These are phyloP conservation scores for Alviniconcha strummeri DNA, from an alignment of 2,888 invertebrate genomes.

Conservation along the genomic window DNA sequence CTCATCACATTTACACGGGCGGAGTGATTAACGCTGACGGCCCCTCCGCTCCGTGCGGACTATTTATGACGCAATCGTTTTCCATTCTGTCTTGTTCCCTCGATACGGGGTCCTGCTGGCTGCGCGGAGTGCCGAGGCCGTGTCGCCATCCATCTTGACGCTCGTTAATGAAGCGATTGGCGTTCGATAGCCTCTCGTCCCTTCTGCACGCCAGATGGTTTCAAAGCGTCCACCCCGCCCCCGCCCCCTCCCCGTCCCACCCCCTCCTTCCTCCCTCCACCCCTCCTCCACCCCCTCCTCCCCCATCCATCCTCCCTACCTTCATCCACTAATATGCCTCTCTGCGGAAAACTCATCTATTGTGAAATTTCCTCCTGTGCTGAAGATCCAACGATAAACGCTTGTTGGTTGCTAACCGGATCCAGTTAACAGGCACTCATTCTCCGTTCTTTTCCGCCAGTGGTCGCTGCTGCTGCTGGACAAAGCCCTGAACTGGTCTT, in stretches of 20 bases:
- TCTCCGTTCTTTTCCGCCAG: too few species aligned
- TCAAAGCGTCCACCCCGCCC: neutral
- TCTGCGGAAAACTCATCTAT: neutral
- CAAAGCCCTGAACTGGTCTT: too few species aligned
- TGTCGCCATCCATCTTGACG: constrained; percentile 20
- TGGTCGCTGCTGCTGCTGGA: too few species aligned
- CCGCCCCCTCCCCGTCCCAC: too few species aligned
- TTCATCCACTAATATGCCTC: too few species aligned
- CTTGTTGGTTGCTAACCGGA: too few species aligned
- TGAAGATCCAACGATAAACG: neutral
- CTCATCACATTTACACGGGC: neutral
- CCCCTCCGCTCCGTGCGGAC: neutral
- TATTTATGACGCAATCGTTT: constrained; percentile 18
- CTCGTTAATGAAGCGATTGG: constrained; percentile 26
- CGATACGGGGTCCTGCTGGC: neutral
- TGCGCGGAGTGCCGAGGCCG: neutral
- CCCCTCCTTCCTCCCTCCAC: too few species aligned
- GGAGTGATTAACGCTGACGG: neutral
- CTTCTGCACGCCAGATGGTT: constrained; percentile 2
- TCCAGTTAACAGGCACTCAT: too few species aligned
- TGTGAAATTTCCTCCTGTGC: neutral
- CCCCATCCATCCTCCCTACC: too few species aligned
- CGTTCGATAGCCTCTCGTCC: neutral
- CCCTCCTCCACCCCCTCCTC: too few species aligned
- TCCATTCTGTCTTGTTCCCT: neutral